phyloP scores from a whole-genome alignment of 1,140 invertebrate species.

The Neuroterus valhalla region DNA sequence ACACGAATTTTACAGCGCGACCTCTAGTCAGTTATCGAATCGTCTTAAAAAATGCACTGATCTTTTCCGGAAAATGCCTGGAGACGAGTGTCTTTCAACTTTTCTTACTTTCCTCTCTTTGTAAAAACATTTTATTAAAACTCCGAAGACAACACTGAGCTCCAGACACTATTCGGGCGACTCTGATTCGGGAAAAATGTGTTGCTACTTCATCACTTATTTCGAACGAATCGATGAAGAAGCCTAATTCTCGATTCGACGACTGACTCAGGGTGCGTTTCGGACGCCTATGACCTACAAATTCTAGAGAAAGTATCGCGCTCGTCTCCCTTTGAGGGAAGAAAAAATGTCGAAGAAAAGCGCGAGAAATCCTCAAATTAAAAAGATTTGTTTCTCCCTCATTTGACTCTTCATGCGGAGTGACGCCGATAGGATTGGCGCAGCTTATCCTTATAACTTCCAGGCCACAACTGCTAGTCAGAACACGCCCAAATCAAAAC shows the following conservation, averaged over 20 bases:
- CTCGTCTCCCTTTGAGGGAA: not conserved
- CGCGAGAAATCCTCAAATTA: slow-evolving; percentile 1
- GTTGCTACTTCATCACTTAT: not conserved
- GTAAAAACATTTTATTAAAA: slow-evolving; percentile 6
- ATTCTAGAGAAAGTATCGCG: not conserved
- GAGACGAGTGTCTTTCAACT: slow-evolving; percentile 6
- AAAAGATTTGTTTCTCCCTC: not conserved
- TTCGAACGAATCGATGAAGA: slow-evolving; percentile 16
- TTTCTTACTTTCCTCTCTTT: not conserved
- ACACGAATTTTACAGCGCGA: slow-evolving; percentile 20
- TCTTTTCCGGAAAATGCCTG: slow-evolving; percentile 3
- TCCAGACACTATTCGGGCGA: slow-evolving; percentile 1
- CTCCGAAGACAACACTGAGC: not conserved
- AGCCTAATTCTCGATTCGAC: slow-evolving; percentile 12
- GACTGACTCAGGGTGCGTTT: slow-evolving; percentile 11
- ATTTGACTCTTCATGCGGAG: not conserved
- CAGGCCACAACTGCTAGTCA: slow-evolving; percentile 4
- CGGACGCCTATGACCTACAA: slow-evolving; percentile 20
- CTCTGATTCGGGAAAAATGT: slow-evolving; percentile 12
- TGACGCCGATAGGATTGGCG: slow-evolving; percentile 3
- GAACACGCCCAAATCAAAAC: slow-evolving; percentile 5
- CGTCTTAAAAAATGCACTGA: slow-evolving; percentile 12
- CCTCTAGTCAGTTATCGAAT: not conserved
- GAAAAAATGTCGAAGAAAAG: not conserved
- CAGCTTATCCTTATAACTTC: slow-evolving; percentile 5